Evolutionary conservation across 2,797 vertebrate genomes (phyloP), one percentile per base, ranked within the genome.

Genomic region (Luscinia luscinia): DNA sequence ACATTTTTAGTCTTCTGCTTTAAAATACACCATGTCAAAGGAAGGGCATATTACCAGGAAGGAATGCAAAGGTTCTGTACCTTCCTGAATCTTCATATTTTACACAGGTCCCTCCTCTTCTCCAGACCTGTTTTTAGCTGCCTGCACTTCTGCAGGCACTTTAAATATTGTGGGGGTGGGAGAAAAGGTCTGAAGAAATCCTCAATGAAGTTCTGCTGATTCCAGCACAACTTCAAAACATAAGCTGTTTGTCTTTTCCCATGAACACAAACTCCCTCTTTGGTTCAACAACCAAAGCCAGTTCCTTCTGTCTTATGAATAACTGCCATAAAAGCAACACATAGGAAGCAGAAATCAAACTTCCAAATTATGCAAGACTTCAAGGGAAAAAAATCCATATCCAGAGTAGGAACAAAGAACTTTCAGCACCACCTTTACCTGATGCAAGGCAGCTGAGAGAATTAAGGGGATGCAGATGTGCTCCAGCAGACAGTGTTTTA

Each of bases 1-100:
- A 58, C 87, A 92, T 84, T 95, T 95, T 91, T 62, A 97, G 61
- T 89, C 30, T 85, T 77, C 82, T 89, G 79, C 74, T 96, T 92
- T 88, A 58, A 86, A 94, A 84, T 8, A 73, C 36, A 64, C 79
- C 62, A 64, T 5, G 91, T 67, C 80, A 64, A 70, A 93, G 51
- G 85, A 57, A 94, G 64, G 62, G 43, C 40, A 15, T 57, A 81
- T 12, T 45, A 83, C 46, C 48, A 90, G 66, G 62, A 75, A 92
- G 36, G 89, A 92, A 88, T 12, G 38, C 52, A 87, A 62, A 73
- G 38, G 26, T 55, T 49, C 21, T 13, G 41, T 13, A 81, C 63
- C 36, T 59, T 84, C 83, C 57, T 70, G 74, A 57, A 52, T 5
- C 45, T 61, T 73, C 52, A 24, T 34, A 52, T n/a, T 72, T 85